Conservation (phyloP, 2,888 invertebrate species). For the Dorcus parallelipipedus region DNA sequence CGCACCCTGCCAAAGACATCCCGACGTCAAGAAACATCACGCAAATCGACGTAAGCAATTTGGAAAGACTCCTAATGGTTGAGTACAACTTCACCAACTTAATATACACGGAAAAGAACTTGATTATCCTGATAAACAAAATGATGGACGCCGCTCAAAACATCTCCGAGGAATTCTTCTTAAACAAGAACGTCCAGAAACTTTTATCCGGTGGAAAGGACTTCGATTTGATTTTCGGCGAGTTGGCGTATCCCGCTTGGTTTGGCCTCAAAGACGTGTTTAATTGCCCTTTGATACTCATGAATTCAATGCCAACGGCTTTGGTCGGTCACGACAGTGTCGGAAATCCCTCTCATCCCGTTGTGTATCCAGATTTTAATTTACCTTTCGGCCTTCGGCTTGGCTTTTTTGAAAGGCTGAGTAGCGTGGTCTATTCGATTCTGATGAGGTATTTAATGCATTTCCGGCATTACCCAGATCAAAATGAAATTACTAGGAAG, state of each 20-base stretch:
- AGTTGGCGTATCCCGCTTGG: constrained; percentile 1
- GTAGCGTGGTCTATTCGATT: constrained; percentile 1
- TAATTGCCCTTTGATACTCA: constrained; percentile 2
- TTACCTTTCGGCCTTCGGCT: background rate
- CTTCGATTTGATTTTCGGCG: constrained; percentile 2
- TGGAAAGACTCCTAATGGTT: constrained; percentile 3
- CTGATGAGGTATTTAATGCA: background rate
- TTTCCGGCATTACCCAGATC: background rate
- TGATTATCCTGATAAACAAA: background rate
- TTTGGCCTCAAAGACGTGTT: background rate
- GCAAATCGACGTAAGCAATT: constrained; percentile 23
- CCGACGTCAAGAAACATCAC: constrained; percentile 15
- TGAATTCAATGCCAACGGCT: background rate
- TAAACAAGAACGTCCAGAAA: background rate
- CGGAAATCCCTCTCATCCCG: constrained; percentile 32
- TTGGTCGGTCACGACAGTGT: constrained; percentile 23
- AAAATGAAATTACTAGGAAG: background rate
- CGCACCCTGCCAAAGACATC: constrained; percentile 23
- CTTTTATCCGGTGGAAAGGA: background rate
- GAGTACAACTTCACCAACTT: background rate
- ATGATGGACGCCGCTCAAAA: background rate
- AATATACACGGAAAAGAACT: background rate
- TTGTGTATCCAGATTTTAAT: constrained; percentile 27
- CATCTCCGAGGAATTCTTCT: background rate
- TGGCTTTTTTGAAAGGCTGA: constrained; percentile 3